phyloP scores from a whole-genome alignment of 2,797 vertebrate genomes.

The Phalloptychus januarius region DNA sequence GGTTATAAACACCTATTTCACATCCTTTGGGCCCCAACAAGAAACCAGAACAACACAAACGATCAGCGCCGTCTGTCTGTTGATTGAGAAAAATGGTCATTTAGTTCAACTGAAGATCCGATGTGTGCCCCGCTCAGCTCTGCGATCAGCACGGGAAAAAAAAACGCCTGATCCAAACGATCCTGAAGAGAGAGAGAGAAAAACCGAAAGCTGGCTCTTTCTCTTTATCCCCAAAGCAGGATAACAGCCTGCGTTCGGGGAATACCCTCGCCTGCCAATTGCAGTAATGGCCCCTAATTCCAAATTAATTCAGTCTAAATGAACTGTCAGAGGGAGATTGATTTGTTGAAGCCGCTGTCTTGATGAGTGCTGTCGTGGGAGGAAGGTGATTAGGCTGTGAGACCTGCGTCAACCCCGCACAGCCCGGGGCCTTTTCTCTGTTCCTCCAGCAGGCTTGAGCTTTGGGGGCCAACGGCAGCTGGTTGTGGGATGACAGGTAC shows the following conservation, averaged over 20 bases:
- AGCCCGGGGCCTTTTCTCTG: constrained; percentile 80
- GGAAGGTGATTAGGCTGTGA: constrained; percentile 83
- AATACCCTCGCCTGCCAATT: constrained; percentile 91
- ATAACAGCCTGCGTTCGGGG: constrained; percentile 83
- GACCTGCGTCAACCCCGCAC: constrained; percentile 74
- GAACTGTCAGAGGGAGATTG: constrained; percentile 94
- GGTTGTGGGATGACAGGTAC: constrained; percentile 82
- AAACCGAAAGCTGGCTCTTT: constrained; percentile 70
- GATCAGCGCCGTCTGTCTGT: constrained; percentile 70
- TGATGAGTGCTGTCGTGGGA: constrained; percentile 87
- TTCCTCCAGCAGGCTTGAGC: constrained; percentile 71
- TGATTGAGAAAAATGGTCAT: constrained; percentile 80
- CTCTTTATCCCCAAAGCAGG: constrained; percentile 79
- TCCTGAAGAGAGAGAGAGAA: constrained; percentile 50
- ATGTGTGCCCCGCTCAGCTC: constrained; percentile 72
- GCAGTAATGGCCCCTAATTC: constrained; percentile 92
- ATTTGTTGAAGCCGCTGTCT: constrained; percentile 90
- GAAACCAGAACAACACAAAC: constrained; percentile 37
- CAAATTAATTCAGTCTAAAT: constrained; percentile 97
- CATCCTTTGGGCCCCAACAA: constrained; percentile 56
- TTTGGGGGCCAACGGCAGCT: constrained; percentile 68
- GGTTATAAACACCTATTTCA: constrained; percentile 73
- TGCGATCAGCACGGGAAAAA: constrained; percentile 74
- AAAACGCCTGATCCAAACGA: constrained; percentile 81
- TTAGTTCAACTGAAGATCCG: constrained; percentile 80